Base-by-base conservation (phyloP, 1,140 invertebrate species). In the Cyclina sinensis region DNA sequence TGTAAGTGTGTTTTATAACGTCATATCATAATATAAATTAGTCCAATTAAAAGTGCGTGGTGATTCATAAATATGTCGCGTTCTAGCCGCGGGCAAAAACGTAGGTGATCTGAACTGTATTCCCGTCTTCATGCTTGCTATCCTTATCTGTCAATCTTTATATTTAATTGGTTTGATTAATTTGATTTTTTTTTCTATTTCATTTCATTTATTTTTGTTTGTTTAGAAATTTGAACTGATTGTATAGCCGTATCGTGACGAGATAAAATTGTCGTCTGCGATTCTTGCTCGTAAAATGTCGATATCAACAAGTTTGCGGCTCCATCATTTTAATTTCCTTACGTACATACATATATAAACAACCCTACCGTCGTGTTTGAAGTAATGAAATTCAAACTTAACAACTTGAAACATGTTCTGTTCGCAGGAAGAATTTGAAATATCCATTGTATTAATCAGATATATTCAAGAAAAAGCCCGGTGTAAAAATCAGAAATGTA, bases 1-100 rank as follows among this genome's bases (percentile, higher is more conserved):
- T 78, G 74, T 51, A 54, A 51, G 12, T 78, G 74, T 21, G 32
- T 18, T 70, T n/a, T 70, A 37, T 70, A 70, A 70, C 37, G 65
- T 70, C 27, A 62, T 24, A 62, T 62, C 57, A 62, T 27, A 1
- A n/a, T 62, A 27, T 62, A 70, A 70, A 70, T 35, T 70, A 70
- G 32, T 37, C 14, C 65, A 37, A 14, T 11, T 18, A 18, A 70
- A 37, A n/a, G 4, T 65, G 30, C 59, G 59, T 12, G 2, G 24
- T 70, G 65, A 70, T 27, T 70, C 65, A 70, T 70, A 37, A 70
- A 16, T 39, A 70, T 37, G 65, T 39, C 65, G 32, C 32, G 35
- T 5, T 4, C 32, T 12, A 37, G 65, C 65, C 65, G 32, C 24
- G n/a, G 65, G 65, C 65, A 70, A 37, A 37, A 11, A 70, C 35